A percentile compares a stretch with the other conserved stretches of the same genome.
Evolutionary conservation across 2,113 vertebrate genomes (phyloP).

Genomic region (Ardeotis arabs): DNA sequence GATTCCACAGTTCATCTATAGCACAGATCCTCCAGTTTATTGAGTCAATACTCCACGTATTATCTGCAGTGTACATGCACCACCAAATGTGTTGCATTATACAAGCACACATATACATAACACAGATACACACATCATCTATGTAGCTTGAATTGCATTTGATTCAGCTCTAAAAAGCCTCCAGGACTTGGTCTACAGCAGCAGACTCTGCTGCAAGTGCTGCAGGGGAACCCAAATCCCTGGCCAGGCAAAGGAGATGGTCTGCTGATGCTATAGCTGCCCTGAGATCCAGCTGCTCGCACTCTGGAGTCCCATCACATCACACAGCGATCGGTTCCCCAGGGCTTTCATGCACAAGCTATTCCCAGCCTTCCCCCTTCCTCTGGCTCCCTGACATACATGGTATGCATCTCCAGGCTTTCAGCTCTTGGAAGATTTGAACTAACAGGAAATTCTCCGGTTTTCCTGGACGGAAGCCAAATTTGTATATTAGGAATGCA

Average conservation of each 20-base stretch:
- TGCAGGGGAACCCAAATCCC: background rate
- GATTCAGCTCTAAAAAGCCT: background rate
- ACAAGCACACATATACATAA: fast-evolving
- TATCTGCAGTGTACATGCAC: background rate
- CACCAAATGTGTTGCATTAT: background rate
- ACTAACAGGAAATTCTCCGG: slow-evolving; percentile 48
- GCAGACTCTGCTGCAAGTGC: background rate
- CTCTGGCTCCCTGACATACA: background rate
- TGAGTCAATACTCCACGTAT: fast-evolving
- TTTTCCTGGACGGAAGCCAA: slow-evolving; percentile 38
- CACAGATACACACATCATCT: background rate
- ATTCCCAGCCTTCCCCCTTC: slow-evolving; percentile 19
- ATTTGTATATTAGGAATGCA: slow-evolving; percentile 23
- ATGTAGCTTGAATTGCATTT: background rate
- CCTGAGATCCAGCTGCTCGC: background rate
- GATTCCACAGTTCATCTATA: background rate
- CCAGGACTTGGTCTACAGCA: fast-evolving
- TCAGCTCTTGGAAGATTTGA: slow-evolving; percentile 12
- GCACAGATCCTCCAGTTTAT: background rate
- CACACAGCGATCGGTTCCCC: background rate
- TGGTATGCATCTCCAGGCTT: background rate
- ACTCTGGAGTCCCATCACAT: background rate
- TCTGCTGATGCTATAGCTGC: background rate
- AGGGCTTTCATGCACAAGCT: background rate
- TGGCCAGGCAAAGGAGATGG: background rate